Conservation (phyloP, 1,140 invertebrate species). For the Tribolium madens region DNA sequence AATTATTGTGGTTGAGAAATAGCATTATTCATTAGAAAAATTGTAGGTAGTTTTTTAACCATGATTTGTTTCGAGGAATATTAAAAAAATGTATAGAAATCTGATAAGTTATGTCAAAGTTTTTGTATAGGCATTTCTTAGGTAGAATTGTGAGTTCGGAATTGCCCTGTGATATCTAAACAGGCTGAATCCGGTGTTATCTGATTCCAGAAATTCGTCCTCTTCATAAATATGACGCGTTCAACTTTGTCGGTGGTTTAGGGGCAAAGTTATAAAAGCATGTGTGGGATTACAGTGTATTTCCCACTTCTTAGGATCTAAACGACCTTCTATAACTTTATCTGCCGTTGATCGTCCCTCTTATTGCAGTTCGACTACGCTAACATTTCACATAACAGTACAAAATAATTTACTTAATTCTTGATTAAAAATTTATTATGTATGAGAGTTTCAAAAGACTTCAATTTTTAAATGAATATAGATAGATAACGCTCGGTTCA, state of each 20-base stretch:
- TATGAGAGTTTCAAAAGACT: not conserved
- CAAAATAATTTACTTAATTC: not conserved
- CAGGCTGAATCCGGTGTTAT: slow-evolving; percentile 25
- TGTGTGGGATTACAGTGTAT: slow-evolving; percentile 49
- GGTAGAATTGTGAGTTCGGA: slow-evolving; percentile 12
- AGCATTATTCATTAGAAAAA: no score
- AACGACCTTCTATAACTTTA: slow-evolving; percentile 39
- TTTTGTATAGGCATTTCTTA: not conserved
- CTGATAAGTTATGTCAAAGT: not conserved
- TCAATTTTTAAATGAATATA: slow-evolving; percentile 1
- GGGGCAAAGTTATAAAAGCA: slow-evolving; percentile 42
- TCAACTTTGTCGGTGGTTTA: slow-evolving; percentile 40
- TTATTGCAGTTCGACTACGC: slow-evolving; percentile 15
- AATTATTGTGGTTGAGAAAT: no score
- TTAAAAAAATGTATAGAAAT: no score
- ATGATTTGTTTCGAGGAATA: no score
- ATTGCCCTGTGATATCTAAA: slow-evolving; percentile 16
- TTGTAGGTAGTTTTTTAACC: no score
- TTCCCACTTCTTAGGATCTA: slow-evolving; percentile 42
- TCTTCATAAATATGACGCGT: slow-evolving; percentile 31
- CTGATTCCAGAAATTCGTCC: slow-evolving; percentile 31
- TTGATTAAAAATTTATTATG: not conserved
- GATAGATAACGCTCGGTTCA: not conserved
- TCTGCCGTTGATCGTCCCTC: slow-evolving; percentile 23
- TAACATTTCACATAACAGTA: not conserved